These are phyloP conservation scores for Cartodere bifasciata DNA, from an alignment of 2,888 invertebrate species.

Conservation along the genomic window DNA sequence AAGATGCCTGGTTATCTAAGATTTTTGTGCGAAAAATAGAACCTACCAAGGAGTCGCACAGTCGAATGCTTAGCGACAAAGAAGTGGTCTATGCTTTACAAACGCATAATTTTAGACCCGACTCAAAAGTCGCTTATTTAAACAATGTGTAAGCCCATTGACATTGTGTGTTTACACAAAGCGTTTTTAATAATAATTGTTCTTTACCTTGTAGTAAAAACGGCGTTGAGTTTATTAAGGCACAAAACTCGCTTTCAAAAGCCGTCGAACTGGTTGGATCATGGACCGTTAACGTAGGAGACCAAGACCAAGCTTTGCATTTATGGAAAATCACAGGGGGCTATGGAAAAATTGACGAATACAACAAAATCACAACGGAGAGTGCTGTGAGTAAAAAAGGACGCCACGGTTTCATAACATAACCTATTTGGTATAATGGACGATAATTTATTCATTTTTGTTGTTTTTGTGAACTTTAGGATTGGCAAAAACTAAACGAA, in stretches of 20 bases:
- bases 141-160: slow-evolving; percentile 83
- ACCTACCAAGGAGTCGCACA: slow-evolving; percentile 92
- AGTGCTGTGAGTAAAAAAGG: slow-evolving; percentile 45
- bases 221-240: slow-evolving; percentile 62
- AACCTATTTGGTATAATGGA: slow-evolving; percentile 1
- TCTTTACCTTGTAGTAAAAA: slow-evolving; percentile 51
- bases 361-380: slow-evolving; percentile 53
- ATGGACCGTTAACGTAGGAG: slow-evolving; percentile 93
- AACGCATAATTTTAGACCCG: slow-evolving; percentile 89
- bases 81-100: slow-evolving; percentile 91
- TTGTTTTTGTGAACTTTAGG: slow-evolving; percentile 36
- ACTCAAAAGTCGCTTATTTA: slow-evolving; percentile 74
- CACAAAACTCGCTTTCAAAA: slow-evolving; percentile 48
- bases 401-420: slow-evolving; percentile 5
- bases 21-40: slow-evolving; percentile 82
- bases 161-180: too few relatives aligned
- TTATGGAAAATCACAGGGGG: slow-evolving; percentile 93
- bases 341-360: slow-evolving; percentile 73
- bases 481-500: slow-evolving; percentile 55
- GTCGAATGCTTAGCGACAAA: slow-evolving; percentile 91
- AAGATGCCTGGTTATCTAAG: slow-evolving; percentile 80
- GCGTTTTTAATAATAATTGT: too few relatives aligned
- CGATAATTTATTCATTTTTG: too few relatives aligned
- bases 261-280: slow-evolving; percentile 85
- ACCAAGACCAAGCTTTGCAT: slow-evolving; percentile 94